These are phyloP conservation scores for Agapornis canus DNA, from an alignment of 2,797 vertebrate genomes.

Conservation along the genomic window DNA sequence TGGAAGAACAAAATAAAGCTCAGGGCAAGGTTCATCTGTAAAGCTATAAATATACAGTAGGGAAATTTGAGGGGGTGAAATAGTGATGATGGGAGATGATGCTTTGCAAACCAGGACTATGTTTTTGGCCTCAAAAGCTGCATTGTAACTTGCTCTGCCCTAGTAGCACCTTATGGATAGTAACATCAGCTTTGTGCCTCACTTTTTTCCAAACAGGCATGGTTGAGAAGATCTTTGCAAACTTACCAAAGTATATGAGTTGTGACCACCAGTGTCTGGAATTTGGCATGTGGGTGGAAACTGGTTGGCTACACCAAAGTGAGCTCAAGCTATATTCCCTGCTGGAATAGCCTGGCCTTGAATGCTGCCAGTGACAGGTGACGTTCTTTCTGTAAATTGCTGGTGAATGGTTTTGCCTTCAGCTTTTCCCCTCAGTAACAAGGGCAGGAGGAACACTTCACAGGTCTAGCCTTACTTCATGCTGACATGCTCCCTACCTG, in stretches of 20 bases:
- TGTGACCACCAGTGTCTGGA: not conserved
- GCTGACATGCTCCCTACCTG: not conserved
- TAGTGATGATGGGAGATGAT: not conserved
- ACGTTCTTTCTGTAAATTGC: accelerated
- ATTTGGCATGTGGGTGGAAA: not conserved
- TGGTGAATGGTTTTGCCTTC: not conserved
- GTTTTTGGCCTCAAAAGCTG: not conserved
- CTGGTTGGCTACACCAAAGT: accelerated
- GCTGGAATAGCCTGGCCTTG: not conserved
- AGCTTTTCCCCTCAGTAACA: not conserved
- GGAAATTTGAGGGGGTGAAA: conserved; percentile 20
- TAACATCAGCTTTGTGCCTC: not conserved
- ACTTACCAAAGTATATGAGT: not conserved
- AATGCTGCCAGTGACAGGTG: not conserved
- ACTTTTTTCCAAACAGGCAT: not conserved
- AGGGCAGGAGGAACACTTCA: not conserved
- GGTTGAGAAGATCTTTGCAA: not conserved
- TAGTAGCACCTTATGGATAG: not conserved
- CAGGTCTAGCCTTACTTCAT: not conserved
- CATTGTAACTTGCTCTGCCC: not conserved
- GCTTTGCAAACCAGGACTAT: not conserved
- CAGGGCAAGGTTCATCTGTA: conserved; percentile 17
- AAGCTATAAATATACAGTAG: conserved; percentile 6
- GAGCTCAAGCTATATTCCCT: not conserved
- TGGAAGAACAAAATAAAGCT: conserved; percentile 30